Base-by-base conservation (phyloP, 2,113 vertebrate genomes). In the Anolis sagrei region DNA sequence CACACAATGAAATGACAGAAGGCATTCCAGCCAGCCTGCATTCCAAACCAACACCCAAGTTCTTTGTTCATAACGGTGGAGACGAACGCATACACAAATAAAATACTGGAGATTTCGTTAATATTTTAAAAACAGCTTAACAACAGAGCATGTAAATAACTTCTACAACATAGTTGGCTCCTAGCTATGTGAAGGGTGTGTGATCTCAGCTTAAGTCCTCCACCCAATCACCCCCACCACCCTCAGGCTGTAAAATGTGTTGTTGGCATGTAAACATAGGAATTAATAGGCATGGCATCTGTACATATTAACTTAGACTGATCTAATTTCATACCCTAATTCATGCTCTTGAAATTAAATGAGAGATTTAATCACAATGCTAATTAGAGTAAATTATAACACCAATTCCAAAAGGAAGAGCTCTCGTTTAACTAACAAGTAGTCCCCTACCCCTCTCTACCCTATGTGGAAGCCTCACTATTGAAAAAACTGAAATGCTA, bases 241-340 rank as follows among this genome's bases (percentile, higher is more conserved):
- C 29, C 70, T 54, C 44, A 51, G 81, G 86, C 79, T 88, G 77
- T 44, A 75, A 58, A 72, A 61, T 7, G 19, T 78, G 36, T n/a
- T 77, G 73, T 19, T 92, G 76, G 79, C 69, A 44, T 9, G 51
- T 44, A 87, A 77, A 32, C 86, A 89, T 21, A 36, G 39, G 81
- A 88, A 89, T 85, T 73, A 79, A 69, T 79, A 62, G 1, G 68
- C 29, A 39, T 11, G 88, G 80, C 36, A 87, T 34, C 36, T 84
- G 34, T 1, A 34, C 19, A 36, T 72, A 85, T 89, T 74, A 86
- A 88, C 34, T 49, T 79, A 92, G 76, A 89, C 62, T 91, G 84
- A 66, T 86, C 76, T 32, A 86, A 70, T 76, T 90, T 85, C 64
- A 78, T 58, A 58, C 49, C 48, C 80, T 86, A 87, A 88, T 69